Percentiles rank a stretch among this genome's conserved stretches.
Conservation (phyloP, 2,888 invertebrate genomes). For the Trileptium ribeirensis region DNA sequence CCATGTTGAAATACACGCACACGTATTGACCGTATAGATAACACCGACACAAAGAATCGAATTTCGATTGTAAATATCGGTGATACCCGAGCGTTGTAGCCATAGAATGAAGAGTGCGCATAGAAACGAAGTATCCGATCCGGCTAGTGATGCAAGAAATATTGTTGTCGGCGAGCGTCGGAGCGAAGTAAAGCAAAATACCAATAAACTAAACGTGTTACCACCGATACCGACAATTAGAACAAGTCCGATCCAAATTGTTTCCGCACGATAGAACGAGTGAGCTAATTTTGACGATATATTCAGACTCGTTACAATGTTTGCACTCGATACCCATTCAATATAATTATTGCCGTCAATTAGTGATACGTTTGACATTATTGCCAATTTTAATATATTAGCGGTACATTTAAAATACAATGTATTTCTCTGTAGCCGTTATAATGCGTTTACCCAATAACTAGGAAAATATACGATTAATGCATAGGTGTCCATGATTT, state of each 20-base stretch:
- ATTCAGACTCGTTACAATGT: background rate
- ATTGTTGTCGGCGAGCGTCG: background rate
- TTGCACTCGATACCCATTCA: background rate
- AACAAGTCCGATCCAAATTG: background rate
- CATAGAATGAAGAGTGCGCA: background rate
- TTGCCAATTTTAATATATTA: too few relatives aligned
- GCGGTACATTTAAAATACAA: too few relatives aligned
- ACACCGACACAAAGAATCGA: background rate
- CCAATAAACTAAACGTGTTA: slow-evolving; percentile 5
- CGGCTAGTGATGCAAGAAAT: slow-evolving; percentile 6
- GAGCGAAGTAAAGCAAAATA: background rate
- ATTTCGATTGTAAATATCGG: background rate
- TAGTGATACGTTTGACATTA: too few relatives aligned
- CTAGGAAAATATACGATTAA: too few relatives aligned
- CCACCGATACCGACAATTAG: background rate
- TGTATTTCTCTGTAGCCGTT: too few relatives aligned
- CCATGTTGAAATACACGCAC: slow-evolving; percentile 13
- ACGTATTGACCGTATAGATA: background rate
- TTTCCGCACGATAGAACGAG: background rate
- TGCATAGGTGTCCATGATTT: too few relatives aligned
- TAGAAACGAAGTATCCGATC: slow-evolving; percentile 8
- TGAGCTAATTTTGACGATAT: background rate
- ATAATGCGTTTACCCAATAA: too few relatives aligned
- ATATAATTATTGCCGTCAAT: too few relatives aligned
- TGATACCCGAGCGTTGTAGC: background rate